Evolutionary conservation across 2,113 vertebrate genomes (phyloP), one percentile per base, ranked within the genome.

Genomic region (Grammomys surdaster): DNA sequence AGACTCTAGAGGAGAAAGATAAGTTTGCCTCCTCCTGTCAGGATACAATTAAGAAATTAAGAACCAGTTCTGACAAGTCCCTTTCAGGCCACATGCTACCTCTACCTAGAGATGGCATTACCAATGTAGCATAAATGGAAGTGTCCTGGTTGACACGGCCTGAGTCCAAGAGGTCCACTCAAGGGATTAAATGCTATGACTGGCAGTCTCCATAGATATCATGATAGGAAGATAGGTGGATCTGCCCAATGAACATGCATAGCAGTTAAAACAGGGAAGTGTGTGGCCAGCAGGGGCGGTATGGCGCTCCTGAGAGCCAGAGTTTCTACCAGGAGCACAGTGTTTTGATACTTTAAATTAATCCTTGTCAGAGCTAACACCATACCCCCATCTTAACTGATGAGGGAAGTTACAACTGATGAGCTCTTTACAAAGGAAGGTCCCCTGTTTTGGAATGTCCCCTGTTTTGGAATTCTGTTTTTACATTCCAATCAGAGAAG

Each of bases 261-360:
- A 70, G 77, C 76, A 75, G 48, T 73, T 67, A 36, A 67, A 33
- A 5, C 65, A 84, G 67, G 63, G 43, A 90, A 88, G 0, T 2
- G 0, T 2, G n/a, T 28, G 26, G 91, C n/a, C 46, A 43, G 63
- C 4, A 65, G 40, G 6, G 40, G 20, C 40, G 12, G 33, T 72
- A 54, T 20, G 40, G 33, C 73, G 31, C 16, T 31, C 63, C 60
- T 3, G 24, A 88, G 82, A 51, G 19, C 60, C 60, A 43, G 17
- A 6, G 14, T 20, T 19, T 76, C 51, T n/a, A 16, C 13, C 19
- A 36, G 40, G 58, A 31, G 31, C 24, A 69, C 36, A 24, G 12
- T 51, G 87, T 85, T 91, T 40, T 72, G 77, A 67, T 78, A 13
- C 43, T 58, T 85, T 43, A 88, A 58, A 48, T 36, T 36, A 94